These are phyloP conservation scores for Cydia amplana DNA, from an alignment of 1,140 invertebrate genomes.

Conservation along the genomic window DNA sequence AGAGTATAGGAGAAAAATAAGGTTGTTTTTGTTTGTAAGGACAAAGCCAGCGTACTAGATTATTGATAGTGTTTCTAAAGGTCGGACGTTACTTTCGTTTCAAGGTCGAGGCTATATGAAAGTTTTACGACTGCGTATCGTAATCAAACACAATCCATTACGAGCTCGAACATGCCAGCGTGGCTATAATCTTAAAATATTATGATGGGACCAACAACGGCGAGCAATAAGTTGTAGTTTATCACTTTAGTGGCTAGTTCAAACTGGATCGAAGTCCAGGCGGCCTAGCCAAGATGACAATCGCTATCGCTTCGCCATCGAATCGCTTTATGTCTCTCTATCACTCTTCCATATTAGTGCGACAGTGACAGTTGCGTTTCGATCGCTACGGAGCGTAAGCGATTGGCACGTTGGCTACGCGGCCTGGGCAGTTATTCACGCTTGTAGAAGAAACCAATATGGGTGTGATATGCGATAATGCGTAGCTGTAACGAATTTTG, in stretches of 20 bases:
- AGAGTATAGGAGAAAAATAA: conserved; percentile 20
- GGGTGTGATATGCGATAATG: not conserved
- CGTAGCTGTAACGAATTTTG: not conserved
- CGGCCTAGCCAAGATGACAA: too few relatives aligned
- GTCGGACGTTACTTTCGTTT: conserved; percentile 44
- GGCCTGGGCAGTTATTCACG: not conserved
- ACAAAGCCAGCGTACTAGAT: conserved; percentile 34
- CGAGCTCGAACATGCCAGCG: not conserved
- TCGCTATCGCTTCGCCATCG: too few relatives aligned
- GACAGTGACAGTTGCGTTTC: too few relatives aligned
- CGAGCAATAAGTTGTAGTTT: conserved; percentile 13
- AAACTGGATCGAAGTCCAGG: conserved; percentile 21
- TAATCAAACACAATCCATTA: conserved; percentile 28
- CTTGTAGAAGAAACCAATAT: not conserved
- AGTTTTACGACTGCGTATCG: conserved; percentile 35
- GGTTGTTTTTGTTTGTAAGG: conserved; percentile 21
- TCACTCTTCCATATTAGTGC: too few relatives aligned
- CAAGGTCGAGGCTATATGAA: conserved; percentile 39
- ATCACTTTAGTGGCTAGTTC: not conserved
- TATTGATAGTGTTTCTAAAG: conserved; percentile 43
- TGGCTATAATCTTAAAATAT: conserved; percentile 21
- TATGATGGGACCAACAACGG: conserved; percentile 13
- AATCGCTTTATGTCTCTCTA: too few relatives aligned
- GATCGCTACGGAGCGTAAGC: too few relatives aligned
- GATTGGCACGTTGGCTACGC: too few relatives aligned